phyloP scores from a whole-genome alignment of 1,140 invertebrate genomes.

The Drosophila sturtevanti region DNA sequence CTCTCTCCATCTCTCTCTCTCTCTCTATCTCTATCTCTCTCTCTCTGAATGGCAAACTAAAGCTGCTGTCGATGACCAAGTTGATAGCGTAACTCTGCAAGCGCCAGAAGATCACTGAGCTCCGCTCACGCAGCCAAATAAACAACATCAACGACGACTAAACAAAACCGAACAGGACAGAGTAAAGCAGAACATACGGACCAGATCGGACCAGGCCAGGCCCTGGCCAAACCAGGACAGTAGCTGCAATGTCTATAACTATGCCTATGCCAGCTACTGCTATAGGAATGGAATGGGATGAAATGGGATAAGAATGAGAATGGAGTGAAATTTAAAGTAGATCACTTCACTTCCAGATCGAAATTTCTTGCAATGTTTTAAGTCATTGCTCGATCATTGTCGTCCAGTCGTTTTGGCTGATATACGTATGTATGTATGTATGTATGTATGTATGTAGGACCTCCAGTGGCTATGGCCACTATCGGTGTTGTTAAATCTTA shows the following conservation, averaged over 20 bases:
- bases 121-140: background rate
- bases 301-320: slow-evolving; percentile 30
- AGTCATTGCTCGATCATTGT: slow-evolving; percentile 10
- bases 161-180: background rate
- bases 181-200: no score
- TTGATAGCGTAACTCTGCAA: slow-evolving; percentile 63
- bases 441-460: slow-evolving; percentile 18
- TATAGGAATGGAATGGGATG: no score
- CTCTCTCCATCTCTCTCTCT: no score
- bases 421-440: background rate
- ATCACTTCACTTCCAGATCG: slow-evolving; percentile 44
- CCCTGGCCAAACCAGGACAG: slow-evolving; percentile 5
- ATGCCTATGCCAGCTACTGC: no score
- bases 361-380: background rate
- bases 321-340: slow-evolving; percentile 70
- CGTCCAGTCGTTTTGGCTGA: background rate
- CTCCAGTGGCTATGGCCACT: slow-evolving; percentile 40
- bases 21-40: no score
- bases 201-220: no score
- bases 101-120: slow-evolving; percentile 58
- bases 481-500: slow-evolving; percentile 54
- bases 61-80: slow-evolving; percentile 52
- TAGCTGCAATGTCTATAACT: no score
- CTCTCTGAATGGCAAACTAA: background rate
- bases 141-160: background rate